Evolutionary conservation across 2,888 invertebrate genomes (phyloP), one percentile per base, ranked within the genome.

Genomic region (Helobdella robusta): DNA sequence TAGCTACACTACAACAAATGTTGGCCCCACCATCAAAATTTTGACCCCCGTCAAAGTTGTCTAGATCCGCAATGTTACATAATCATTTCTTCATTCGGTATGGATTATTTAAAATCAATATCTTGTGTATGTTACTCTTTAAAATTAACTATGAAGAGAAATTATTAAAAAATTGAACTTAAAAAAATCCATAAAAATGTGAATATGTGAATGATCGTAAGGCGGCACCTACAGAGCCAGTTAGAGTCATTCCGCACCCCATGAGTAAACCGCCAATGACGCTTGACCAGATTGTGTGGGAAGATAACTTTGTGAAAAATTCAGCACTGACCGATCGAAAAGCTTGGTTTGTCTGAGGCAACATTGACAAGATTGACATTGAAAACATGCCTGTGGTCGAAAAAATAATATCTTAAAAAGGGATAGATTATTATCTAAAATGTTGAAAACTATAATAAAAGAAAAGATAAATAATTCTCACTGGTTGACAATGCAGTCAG

Each of bases 151-250:
- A n/a, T n/a, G n/a, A n/a, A n/a, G n/a, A n/a, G n/a, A n/a, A n/a
- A n/a, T n/a, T n/a, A n/a, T n/a, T n/a, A n/a, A n/a, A n/a, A n/a
- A n/a, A n/a, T n/a, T n/a, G n/a, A n/a, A n/a, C n/a, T n/a, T n/a
- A n/a, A n/a, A n/a, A n/a, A n/a, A n/a, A n/a, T n/a, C n/a, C n/a
- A n/a, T n/a, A n/a, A n/a, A n/a, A n/a, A n/a, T n/a, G n/a, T n/a
- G n/a, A n/a, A n/a, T n/a, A n/a, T n/a, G n/a, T n/a, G n/a, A n/a
- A n/a, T n/a, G n/a, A n/a, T n/a, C n/a, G n/a, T n/a, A n/a, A n/a
- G n/a, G n/a, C n/a, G n/a, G n/a, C 1, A 67, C 68, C 35, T 35
- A 71, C 71, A n/a, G 70, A 68, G 35, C 71, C 71, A n/a, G 68
- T 34, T 8, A 71, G 8, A 6, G 70, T 64, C 59, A 71, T 67